A percentile compares a stretch with the other conserved stretches of the same genome.
Evolutionary conservation across 2,888 invertebrate genomes (phyloP).

Genomic region (Mythimna vitellina): DNA sequence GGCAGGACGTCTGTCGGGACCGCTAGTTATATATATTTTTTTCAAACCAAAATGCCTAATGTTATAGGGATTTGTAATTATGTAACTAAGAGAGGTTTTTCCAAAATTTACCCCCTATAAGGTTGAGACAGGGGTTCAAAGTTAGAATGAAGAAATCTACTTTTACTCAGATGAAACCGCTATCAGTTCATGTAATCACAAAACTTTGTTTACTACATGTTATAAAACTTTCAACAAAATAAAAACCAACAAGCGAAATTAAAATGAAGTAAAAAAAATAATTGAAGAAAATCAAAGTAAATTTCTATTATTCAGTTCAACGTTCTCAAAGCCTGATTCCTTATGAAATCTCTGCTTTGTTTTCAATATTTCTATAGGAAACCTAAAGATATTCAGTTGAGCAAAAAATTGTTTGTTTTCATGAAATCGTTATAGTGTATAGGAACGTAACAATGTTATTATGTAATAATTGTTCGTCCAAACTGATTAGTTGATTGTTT

Average conservation of each 20-base stretch:
- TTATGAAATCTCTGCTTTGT: constrained; percentile 7
- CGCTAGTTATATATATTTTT: too few species aligned
- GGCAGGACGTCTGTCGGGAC: too few species aligned
- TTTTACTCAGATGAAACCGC: too few species aligned
- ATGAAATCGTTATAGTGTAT: not conserved
- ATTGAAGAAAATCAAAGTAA: not conserved
- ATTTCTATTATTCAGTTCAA: constrained; percentile 20
- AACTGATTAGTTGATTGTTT: not conserved
- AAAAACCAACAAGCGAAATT: not conserved
- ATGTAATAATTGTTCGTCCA: not conserved
- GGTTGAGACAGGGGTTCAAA: too few species aligned
- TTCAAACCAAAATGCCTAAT: too few species aligned
- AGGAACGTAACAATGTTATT: not conserved
- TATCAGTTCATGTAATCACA: not conserved
- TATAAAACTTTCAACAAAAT: constrained; percentile 6
- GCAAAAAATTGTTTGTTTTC: not conserved
- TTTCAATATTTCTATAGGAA: constrained; percentile 19
- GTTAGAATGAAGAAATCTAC: too few species aligned
- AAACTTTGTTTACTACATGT: not conserved
- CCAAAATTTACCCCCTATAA: too few species aligned
- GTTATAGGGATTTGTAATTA: too few species aligned
- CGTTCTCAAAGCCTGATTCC: not conserved
- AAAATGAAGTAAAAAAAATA: not conserved
- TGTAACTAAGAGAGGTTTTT: too few species aligned
- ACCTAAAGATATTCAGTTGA: constrained; percentile 6